Conservation (phyloP, 1,140 invertebrate species). For the Piezodorus guildinii region DNA sequence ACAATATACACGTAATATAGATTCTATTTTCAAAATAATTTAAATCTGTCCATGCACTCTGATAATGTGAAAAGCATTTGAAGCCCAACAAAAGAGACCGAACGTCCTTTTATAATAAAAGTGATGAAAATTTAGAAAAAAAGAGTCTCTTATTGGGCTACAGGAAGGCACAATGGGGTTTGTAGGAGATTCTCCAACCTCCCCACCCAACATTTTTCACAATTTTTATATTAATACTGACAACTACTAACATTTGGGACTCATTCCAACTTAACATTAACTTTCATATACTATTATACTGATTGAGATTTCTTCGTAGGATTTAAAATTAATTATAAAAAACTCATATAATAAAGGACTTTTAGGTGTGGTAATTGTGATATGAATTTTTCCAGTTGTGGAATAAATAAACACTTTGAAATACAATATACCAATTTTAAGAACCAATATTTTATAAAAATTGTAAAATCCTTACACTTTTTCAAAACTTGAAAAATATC, state of each 20-base stretch:
- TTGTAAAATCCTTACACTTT: no score
- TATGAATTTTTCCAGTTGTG: no score
- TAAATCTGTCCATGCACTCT: slow-evolving; percentile 6
- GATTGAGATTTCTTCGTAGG: background rate
- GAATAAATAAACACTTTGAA: no score
- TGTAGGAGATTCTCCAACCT: background rate
- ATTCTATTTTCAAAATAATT: slow-evolving; percentile 10
- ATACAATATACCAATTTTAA: no score
- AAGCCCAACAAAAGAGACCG: slow-evolving; percentile 9
- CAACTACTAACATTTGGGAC: background rate
- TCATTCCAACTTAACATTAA: background rate
- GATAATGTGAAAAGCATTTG: slow-evolving; percentile 15
- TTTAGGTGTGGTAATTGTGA: no score
- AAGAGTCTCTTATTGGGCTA: slow-evolving; percentile 10
- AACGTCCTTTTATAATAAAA: slow-evolving; percentile 6
- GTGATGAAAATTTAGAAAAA: background rate
- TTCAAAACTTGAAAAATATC: no score
- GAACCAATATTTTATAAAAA: no score
- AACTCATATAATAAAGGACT: no score
- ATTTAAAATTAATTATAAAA: no score
- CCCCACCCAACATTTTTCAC: background rate
- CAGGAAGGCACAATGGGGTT: slow-evolving; percentile 8
- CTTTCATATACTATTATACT: background rate
- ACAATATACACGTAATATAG: background rate
- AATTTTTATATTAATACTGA: slow-evolving; percentile 2